Evolutionary conservation across 2,113 vertebrate genomes (phyloP).

Genomic region (Zapus hudsonius): DNA sequence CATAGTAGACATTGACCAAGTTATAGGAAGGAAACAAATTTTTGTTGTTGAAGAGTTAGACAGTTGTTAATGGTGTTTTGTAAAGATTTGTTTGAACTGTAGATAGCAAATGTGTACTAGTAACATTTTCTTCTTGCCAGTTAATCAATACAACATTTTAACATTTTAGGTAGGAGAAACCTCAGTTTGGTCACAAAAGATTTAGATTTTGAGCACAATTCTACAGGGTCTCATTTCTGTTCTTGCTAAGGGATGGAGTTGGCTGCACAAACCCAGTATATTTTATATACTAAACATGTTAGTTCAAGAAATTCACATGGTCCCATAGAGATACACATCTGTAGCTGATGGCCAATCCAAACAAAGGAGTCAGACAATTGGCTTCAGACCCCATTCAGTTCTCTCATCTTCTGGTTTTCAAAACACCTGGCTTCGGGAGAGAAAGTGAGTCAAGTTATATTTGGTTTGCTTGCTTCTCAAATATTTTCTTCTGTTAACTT

Average conservation of each 20-base stretch:
- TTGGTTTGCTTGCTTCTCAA: background rate
- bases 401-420: background rate
- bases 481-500: background rate
- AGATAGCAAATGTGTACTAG: background rate
- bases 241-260: background rate
- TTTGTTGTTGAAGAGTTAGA: slow-evolving; percentile 21
- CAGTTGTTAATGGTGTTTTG: background rate
- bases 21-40: background rate
- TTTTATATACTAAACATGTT: slow-evolving; percentile 51
- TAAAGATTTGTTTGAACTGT: slow-evolving; percentile 18
- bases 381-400: background rate
- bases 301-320: slow-evolving; percentile 50
- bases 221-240: background rate
- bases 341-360: background rate
- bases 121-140: background rate
- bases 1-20: background rate
- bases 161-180: background rate
- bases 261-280: background rate
- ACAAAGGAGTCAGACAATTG: background rate
- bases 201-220: background rate
- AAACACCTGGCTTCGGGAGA: background rate
- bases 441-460: slow-evolving; percentile 10
- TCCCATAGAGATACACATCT: slow-evolving; percentile 55
- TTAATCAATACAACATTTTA: slow-evolving; percentile 2
- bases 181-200: background rate